Evolutionary conservation across 2,797 vertebrate genomes (phyloP), one percentile per base, ranked within the genome.

Genomic region (Gymnoscopelus braueri): DNA sequence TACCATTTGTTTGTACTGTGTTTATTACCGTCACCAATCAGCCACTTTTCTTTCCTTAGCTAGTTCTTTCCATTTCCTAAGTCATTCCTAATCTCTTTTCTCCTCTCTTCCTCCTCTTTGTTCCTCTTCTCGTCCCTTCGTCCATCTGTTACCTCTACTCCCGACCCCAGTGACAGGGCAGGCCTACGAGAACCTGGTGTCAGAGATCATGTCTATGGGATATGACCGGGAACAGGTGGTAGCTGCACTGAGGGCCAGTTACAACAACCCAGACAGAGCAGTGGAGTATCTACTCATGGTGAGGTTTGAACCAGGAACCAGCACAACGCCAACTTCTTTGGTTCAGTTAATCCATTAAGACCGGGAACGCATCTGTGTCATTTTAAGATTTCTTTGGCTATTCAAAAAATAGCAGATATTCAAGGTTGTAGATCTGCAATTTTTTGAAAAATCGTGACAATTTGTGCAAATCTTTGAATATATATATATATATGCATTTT

Each of bases 281-380:
- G 94, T 95, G 67, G 94, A 95, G 74, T 95, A 95, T 72, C 83
- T 95, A 5, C 92, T 95, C n/a, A 94, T 88, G 88, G 93, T 95
- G 72, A 92, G 87, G 62, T 47, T 8, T 47, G 59, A 44, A 0
- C 10, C 7, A 29, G 13, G 2, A 29, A 35, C 35, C 35, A 29
- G 26, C 26, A 29, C 26, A 29, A 3, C 3, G 26, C 26, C 26
- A 29, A 2, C 26, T 29, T 3, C 58, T 60, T 44, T 39, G 29
- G 32, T 19, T 29, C 26, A 29, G 26, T 29, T 29, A 29, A 29
- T 29, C 19, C 19, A 19, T 19, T 19, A 19, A 19, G 19, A 19
- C 19, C 19, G 19, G 19, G 19, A 19, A 19, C 19, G 19, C 1
- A 19, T 19, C 19, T 19, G 19, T 19, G 19, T 19, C 19, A 19